Conservation (phyloP, 2,797 vertebrate genomes). For the Moxostoma hubbsi region DNA sequence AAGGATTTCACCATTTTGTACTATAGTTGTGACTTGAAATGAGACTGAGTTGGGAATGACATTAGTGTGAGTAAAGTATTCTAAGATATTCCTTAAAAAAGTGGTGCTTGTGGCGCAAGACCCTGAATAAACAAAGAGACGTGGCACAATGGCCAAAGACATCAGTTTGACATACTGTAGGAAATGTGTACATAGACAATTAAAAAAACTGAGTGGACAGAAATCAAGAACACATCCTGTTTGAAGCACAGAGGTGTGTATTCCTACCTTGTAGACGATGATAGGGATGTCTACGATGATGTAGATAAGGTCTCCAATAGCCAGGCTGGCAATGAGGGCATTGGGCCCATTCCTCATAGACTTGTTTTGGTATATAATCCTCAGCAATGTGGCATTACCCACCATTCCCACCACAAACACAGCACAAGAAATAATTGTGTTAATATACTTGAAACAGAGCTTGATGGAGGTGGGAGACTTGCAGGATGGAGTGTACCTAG, state of each 20-base stretch:
- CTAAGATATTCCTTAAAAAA: too few species aligned
- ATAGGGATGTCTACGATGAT: conserved; percentile 93
- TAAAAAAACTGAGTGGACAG: too few species aligned
- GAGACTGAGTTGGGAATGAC: too few species aligned
- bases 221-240: too few species aligned
- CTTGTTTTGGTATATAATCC: conserved; percentile 99
- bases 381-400: conserved; percentile 92
- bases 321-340: conserved; percentile 95
- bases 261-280: conserved; percentile 92
- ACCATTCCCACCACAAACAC: conserved; percentile 96
- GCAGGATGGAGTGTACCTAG: conserved; percentile 69
- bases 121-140: too few species aligned
- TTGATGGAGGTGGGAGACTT: conserved; percentile 75
- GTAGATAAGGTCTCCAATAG: conserved; percentile 96
- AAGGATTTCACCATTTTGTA: too few species aligned
- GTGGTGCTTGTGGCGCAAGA: too few species aligned
- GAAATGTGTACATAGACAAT: too few species aligned
- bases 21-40: too few species aligned
- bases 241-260: not conserved
- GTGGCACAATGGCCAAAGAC: too few species aligned
- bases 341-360: conserved; percentile 99
- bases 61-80: too few species aligned
- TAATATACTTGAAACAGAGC: conserved; percentile 90
- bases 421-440: conserved; percentile 88
- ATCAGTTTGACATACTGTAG: too few species aligned